phyloP scores from a whole-genome alignment of 2,888 invertebrate genomes.

The Stramonita haemastoma region DNA sequence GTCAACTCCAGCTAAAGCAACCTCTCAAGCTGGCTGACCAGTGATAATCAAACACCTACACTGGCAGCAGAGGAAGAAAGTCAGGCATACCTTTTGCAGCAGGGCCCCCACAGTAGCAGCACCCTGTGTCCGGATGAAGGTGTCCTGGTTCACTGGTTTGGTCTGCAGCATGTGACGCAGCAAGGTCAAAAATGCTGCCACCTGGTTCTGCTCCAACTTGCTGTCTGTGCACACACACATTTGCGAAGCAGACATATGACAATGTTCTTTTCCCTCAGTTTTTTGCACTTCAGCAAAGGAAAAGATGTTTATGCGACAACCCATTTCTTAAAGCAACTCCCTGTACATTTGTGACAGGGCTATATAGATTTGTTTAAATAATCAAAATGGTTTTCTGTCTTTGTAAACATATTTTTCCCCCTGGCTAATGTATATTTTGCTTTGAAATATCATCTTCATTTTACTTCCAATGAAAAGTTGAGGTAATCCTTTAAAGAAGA shows the following conservation, averaged over 20 bases:
- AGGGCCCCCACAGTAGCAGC: slow-evolving; percentile 81
- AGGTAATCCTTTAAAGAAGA: no score
- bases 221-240: slow-evolving; percentile 76
- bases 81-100: slow-evolving; percentile 78
- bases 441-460: no score
- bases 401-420: no score
- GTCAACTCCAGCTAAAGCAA: no score
- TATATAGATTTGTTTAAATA: no score
- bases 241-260: background rate
- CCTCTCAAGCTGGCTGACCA: no score
- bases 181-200: slow-evolving; percentile 81
- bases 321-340: no score
- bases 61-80: background rate
- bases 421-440: no score
- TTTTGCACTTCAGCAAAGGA: background rate
- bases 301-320: background rate
- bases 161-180: slow-evolving; percentile 81
- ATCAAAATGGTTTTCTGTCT: no score
- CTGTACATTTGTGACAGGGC: no score
- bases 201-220: slow-evolving; percentile 82
- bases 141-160: slow-evolving; percentile 81
- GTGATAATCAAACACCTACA: background rate
- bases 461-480: no score
- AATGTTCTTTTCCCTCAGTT: no score
- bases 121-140: slow-evolving; percentile 80